These are phyloP conservation scores for Tortrix viridana DNA, from an alignment of 2,888 invertebrate species.

Conservation along the genomic window DNA sequence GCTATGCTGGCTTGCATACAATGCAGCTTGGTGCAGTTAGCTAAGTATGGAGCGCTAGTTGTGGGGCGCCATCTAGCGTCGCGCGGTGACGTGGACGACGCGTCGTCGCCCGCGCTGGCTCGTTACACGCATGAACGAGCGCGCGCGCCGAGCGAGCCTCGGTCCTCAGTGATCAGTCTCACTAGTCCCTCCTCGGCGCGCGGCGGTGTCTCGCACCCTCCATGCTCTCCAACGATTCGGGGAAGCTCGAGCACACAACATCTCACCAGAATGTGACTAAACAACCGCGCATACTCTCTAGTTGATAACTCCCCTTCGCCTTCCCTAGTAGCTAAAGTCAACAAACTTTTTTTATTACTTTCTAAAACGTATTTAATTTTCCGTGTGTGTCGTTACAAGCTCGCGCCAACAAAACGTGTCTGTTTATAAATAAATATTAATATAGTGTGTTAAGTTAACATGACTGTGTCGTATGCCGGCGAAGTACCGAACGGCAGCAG, in stretches of 20 bases:
- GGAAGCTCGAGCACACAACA: slow-evolving; percentile 68
- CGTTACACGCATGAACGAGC: slow-evolving; percentile 52
- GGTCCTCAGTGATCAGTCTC: slow-evolving; percentile 58
- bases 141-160: slow-evolving; percentile 48
- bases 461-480: slow-evolving; percentile 96
- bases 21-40: slow-evolving; percentile 24
- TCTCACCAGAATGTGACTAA: slow-evolving; percentile 79
- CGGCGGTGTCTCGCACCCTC: slow-evolving; percentile 63
- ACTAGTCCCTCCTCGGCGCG: slow-evolving; percentile 62
- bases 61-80: slow-evolving; percentile 52
- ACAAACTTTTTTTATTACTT: slow-evolving; percentile 75
- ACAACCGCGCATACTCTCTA: slow-evolving; percentile 55
- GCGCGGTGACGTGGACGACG: slow-evolving; percentile 36
- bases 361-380: slow-evolving; percentile 81
- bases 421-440: slow-evolving; percentile 79
- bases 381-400: slow-evolving; percentile 75
- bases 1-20: slow-evolving; percentile 25
- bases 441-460: slow-evolving; percentile 76
- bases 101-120: slow-evolving; percentile 46
- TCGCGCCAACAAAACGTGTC: slow-evolving; percentile 77
- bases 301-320: slow-evolving; percentile 68
- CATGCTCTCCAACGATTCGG: slow-evolving; percentile 60
- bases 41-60: slow-evolving; percentile 9
- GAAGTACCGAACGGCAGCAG: slow-evolving; percentile 96
- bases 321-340: slow-evolving; percentile 65